phyloP scores from a whole-genome alignment of 2,888 invertebrate species.

The Notodonta dromedarius region DNA sequence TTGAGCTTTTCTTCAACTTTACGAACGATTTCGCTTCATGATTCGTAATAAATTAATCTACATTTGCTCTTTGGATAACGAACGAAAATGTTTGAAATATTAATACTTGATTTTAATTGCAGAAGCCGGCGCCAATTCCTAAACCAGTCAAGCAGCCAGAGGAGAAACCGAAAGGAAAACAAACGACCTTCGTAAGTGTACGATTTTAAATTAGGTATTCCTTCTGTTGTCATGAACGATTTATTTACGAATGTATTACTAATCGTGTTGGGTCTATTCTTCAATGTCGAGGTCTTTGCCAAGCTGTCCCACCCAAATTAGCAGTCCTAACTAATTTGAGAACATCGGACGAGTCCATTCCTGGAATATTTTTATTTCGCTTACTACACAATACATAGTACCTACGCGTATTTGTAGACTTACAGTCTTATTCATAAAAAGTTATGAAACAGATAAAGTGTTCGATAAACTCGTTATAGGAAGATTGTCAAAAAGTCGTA shows the following conservation, averaged over 20 bases:
- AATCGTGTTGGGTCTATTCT: background rate
- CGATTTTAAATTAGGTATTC: background rate
- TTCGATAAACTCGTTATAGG: no score
- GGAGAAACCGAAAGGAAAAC: constrained; percentile 69
- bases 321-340: constrained; percentile 4
- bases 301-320: background rate
- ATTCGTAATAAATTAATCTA: no score
- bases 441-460: no score
- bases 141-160: constrained; percentile 66
- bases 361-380: background rate
- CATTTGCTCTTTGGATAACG: no score
- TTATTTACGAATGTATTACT: constrained; percentile 1
- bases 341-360: background rate
- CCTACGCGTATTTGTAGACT: background rate
- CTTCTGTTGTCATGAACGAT: background rate
- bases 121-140: constrained; percentile 73
- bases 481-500: no score
- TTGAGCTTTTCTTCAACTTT: no score
- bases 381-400: background rate
- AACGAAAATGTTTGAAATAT: background rate
- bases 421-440: no score
- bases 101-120: constrained; percentile 19
- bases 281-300: constrained; percentile 3
- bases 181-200: constrained; percentile 78
- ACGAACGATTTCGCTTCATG: no score